A percentile compares a stretch with the other conserved stretches of the same genome.
These are phyloP conservation scores for Scaptomyza montana DNA, from an alignment of 1,140 invertebrate species.

Conservation along the genomic window DNA sequence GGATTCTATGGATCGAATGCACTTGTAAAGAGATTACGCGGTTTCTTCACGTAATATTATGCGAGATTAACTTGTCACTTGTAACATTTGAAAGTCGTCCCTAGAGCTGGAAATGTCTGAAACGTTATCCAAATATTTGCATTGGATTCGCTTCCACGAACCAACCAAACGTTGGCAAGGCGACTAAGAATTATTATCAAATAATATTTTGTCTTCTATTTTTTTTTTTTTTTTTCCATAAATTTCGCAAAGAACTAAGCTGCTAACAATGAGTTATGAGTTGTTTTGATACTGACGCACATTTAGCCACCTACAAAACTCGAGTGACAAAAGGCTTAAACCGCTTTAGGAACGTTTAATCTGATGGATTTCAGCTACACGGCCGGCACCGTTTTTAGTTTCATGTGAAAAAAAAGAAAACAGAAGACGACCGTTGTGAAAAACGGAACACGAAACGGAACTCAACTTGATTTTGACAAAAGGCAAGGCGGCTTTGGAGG, in stretches of 20 bases:
- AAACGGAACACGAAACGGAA: conserved; percentile 16
- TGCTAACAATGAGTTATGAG: conserved; percentile 12
- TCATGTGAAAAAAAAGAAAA: conserved; percentile 58
- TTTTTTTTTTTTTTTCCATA: not conserved
- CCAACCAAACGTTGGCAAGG: not conserved
- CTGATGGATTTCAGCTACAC: conserved; percentile 56
- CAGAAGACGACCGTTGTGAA: conserved; percentile 15
- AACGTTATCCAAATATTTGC: conserved; percentile 59
- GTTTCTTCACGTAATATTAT: conserved; percentile 51
- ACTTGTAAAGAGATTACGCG: conserved; percentile 43
- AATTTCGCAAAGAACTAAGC: conserved; percentile 16
- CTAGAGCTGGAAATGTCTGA: conserved; percentile 26
- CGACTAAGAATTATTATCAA: conserved; percentile 30
- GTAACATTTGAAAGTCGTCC: conserved; percentile 38
- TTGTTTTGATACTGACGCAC: conserved; percentile 51
- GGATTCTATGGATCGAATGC: conserved; percentile 16
- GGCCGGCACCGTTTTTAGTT: conserved; percentile 64
- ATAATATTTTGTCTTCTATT: conserved; percentile 8
- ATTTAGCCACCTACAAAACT: conserved; percentile 75
- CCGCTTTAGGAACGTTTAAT: conserved; percentile 77
- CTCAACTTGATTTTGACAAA: not conserved
- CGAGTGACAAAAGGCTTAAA: conserved; percentile 72
- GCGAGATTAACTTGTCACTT: conserved; percentile 49
- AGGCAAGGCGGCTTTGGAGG: conserved; percentile 51
- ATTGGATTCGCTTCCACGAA: conserved; percentile 57